Conservation (phyloP, 2,797 vertebrate species). For the Tolypeutes matacus region DNA sequence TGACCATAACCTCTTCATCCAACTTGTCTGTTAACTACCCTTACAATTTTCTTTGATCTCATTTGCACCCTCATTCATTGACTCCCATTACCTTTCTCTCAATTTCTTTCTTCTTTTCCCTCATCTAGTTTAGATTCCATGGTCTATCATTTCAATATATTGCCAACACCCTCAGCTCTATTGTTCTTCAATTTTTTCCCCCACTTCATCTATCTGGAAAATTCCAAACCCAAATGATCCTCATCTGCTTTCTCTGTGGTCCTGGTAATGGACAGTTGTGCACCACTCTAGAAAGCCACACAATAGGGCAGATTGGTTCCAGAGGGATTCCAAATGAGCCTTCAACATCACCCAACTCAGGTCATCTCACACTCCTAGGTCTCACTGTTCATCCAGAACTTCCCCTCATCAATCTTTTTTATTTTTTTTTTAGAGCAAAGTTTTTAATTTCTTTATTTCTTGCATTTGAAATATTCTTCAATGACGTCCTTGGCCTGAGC, state of each 20-base stretch:
- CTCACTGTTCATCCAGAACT: neutral
- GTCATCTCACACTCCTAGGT: neutral
- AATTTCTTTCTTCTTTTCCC: neutral
- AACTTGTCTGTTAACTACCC: neutral
- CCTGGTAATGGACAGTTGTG: neutral
- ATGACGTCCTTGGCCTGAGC: no score
- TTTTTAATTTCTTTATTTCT: no score
- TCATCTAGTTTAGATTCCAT: neutral
- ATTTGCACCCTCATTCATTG: neutral
- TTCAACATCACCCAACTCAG: neutral
- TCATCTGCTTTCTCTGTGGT: neutral
- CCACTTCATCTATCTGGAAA: constrained; percentile 36
- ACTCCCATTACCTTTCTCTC: neutral
- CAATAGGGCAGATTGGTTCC: neutral
- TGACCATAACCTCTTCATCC: neutral
- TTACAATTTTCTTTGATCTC: neutral
- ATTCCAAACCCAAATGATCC: neutral
- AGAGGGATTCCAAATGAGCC: neutral
- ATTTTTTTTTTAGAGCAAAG: no score
- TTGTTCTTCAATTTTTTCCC: neutral
- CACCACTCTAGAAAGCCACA: neutral
- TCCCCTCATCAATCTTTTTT: neutral
- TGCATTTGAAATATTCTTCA: no score
- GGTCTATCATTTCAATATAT: neutral
- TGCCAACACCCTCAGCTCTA: neutral